Evolutionary conservation across 2,888 invertebrate species (phyloP).

Genomic region (Aphodius sticticus): DNA sequence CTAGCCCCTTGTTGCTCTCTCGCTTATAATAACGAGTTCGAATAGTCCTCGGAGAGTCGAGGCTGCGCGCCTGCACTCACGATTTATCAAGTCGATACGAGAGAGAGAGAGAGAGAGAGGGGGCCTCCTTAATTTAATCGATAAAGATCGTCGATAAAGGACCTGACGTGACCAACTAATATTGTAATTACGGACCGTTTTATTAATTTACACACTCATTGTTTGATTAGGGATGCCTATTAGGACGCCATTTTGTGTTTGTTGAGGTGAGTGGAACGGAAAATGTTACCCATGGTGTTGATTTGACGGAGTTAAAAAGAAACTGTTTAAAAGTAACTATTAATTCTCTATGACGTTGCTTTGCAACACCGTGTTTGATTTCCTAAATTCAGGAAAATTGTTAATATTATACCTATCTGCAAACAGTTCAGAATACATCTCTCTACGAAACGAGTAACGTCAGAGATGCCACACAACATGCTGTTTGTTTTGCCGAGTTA

Average conservation of each 20-base stretch:
- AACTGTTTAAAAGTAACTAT: too few species aligned
- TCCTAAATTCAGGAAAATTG: too few species aligned
- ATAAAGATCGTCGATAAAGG: constrained; percentile 31
- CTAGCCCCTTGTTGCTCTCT: constrained; percentile 35
- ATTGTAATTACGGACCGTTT: constrained; percentile 35
- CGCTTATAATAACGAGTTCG: constrained; percentile 4
- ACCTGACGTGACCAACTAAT: constrained; percentile 32
- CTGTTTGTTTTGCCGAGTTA: too few species aligned
- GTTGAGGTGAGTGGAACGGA: neutral
- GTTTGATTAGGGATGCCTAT: neutral
- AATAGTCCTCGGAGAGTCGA: neutral
- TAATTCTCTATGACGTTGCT: too few species aligned
- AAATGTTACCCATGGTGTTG: neutral
- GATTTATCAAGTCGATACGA: neutral
- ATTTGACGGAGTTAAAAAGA: too few species aligned
- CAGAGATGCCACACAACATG: too few species aligned
- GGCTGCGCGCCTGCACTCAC: neutral
- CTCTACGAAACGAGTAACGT: too few species aligned
- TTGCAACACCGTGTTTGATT: too few species aligned
- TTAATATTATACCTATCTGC: too few species aligned
- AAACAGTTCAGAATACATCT: too few species aligned
- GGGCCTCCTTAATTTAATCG: constrained; percentile 32
- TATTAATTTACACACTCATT: constrained; percentile 31
- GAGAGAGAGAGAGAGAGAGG: neutral
- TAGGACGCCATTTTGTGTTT: neutral